Conservation (phyloP, 2,113 vertebrate genomes). For the Geococcyx californianus region DNA sequence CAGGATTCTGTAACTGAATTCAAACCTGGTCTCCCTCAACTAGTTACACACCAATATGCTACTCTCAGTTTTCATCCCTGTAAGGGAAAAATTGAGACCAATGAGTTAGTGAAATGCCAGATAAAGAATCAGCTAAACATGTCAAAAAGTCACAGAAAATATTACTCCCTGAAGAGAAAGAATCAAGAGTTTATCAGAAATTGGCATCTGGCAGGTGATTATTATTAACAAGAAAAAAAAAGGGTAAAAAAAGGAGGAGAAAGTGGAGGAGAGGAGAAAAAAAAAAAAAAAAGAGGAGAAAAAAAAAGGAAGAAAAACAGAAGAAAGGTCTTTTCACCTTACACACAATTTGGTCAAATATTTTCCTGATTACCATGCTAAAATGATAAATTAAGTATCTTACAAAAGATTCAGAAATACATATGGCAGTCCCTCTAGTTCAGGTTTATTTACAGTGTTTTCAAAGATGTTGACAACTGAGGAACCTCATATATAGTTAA, state of each 20-base stretch:
- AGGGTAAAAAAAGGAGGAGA: too few relatives aligned
- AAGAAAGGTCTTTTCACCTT: not conserved
- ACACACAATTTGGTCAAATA: not conserved
- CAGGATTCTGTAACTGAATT: conserved; percentile 9
- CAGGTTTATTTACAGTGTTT: not conserved
- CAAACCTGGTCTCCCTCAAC: not conserved
- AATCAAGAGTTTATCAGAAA: conserved; percentile 13
- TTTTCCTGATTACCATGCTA: not conserved
- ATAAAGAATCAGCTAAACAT: conserved; percentile 44
- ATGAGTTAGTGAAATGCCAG: conserved; percentile 13
- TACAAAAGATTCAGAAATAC: not conserved
- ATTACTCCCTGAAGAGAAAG: not conserved
- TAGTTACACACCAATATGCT: not conserved
- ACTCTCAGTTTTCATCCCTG: conserved; percentile 20
- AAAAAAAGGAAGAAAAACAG: too few relatives aligned
- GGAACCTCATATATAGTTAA: not conserved
- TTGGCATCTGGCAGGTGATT: not conserved
- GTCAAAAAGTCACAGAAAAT: conserved; percentile 23
- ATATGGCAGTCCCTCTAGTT: not conserved
- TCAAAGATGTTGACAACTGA: not conserved
- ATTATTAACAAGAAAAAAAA: not conserved
- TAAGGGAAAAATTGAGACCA: conserved; percentile 15
- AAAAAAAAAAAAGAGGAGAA: too few relatives aligned
- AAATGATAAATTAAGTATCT: not conserved
- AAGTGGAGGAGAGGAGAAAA: too few relatives aligned